A percentile compares a stretch with the other conserved stretches of the same genome.
Conservation (phyloP, 2,888 invertebrate species). For the Drosophila differens region DNA sequence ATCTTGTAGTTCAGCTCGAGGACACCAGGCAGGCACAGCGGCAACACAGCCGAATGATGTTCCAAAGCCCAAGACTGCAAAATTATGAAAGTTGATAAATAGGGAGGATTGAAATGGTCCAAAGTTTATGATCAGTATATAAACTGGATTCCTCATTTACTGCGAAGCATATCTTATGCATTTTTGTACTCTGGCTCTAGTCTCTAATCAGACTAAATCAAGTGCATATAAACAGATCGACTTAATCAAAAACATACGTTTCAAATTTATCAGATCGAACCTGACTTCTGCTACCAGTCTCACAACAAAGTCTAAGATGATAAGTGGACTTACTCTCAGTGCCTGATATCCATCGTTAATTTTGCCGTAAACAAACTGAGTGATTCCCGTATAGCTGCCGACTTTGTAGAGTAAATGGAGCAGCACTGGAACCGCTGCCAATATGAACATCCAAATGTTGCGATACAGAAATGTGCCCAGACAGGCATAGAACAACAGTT, state of each 20-base stretch:
- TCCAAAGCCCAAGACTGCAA: constrained; percentile 86
- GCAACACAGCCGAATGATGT: constrained; percentile 89
- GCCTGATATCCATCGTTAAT: constrained; percentile 67
- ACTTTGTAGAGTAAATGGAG: constrained; percentile 80
- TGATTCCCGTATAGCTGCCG: constrained; percentile 81
- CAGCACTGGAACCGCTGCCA: constrained; percentile 90
- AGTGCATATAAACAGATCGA: background rate
- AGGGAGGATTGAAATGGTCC: no score
- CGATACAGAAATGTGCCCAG: constrained; percentile 94
- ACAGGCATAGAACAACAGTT: constrained; percentile 92
- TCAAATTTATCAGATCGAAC: background rate
- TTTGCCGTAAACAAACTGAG: constrained; percentile 75
- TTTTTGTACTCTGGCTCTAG: no score
- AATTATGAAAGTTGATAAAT: background rate
- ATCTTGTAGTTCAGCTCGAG: constrained; percentile 89
- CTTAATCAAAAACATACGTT: background rate
- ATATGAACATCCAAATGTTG: constrained; percentile 92
- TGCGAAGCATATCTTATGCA: no score
- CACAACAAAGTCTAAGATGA: background rate
- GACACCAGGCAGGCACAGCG: constrained; percentile 92
- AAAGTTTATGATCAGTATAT: background rate
- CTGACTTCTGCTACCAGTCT: background rate
- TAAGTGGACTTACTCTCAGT: constrained; percentile 53
- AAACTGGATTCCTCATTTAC: no score
- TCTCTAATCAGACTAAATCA: background rate